phyloP scores from a whole-genome alignment of 2,888 invertebrate species.

The Lydus trimaculatus region DNA sequence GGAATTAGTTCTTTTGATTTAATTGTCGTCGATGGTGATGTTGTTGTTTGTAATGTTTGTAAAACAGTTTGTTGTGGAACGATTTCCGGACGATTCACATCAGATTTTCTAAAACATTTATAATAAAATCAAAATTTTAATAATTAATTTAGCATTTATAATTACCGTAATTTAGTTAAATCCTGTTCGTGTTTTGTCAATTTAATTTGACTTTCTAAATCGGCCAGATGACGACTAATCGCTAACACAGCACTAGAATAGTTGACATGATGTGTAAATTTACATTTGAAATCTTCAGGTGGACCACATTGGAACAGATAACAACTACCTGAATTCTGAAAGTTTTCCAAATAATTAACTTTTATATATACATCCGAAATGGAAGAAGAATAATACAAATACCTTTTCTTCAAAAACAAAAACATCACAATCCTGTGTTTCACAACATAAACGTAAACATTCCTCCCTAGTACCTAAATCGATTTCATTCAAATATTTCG shows the following conservation, averaged over 20 bases:
- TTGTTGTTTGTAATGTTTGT: conserved; percentile 27
- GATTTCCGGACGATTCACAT: conserved; percentile 40
- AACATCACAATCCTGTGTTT: conserved; percentile 86
- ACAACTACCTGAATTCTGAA: conserved; percentile 83
- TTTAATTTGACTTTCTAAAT: conserved; percentile 75
- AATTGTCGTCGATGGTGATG: conserved; percentile 46
- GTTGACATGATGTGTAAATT: conserved; percentile 87
- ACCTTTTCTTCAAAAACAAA: conserved; percentile 94
- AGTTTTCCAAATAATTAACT: conserved; percentile 32
- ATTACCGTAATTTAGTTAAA: conserved; percentile 72
- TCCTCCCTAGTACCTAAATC: conserved; percentile 82
- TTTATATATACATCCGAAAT: not conserved
- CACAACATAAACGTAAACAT: conserved; percentile 87
- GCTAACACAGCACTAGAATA: conserved; percentile 88
- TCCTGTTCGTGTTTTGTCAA: conserved; percentile 78
- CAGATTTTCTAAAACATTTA: conserved; percentile 50
- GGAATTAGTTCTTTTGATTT: conserved; percentile 49
- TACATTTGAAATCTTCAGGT: conserved; percentile 89
- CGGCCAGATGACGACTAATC: conserved; percentile 69
- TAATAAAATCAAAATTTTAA: not conserved
- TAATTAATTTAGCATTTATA: not conserved
- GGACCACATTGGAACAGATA: conserved; percentile 92
- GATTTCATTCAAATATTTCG: conserved; percentile 85
- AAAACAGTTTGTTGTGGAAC: conserved; percentile 33
- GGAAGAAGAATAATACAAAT: not conserved